Evolutionary conservation across 2,113 vertebrate species (phyloP).

Genomic region (Syrmaticus mikado): DNA sequence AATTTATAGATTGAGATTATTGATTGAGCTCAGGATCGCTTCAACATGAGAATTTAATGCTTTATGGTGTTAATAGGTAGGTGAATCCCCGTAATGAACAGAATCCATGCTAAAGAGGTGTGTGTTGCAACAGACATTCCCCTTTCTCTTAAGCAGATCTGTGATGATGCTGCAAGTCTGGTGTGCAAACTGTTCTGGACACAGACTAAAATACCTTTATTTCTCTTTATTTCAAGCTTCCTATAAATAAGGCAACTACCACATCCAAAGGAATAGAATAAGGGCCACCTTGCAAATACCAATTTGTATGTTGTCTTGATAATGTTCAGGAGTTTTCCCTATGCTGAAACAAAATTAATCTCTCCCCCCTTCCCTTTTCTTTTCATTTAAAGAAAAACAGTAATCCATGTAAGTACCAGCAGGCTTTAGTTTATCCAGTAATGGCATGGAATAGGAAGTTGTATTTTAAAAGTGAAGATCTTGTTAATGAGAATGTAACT

Average conservation of each 20-base stretch:
- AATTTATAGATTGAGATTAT: not conserved
- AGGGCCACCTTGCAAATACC: not conserved
- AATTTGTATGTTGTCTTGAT: not conserved
- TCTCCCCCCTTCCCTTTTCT: not conserved
- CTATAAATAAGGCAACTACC: not conserved
- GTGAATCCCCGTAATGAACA: not conserved
- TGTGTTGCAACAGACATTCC: not conserved
- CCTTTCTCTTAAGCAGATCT: not conserved
- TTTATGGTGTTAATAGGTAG: not conserved
- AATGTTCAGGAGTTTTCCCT: not conserved
- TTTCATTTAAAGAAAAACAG: not conserved
- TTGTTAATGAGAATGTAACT: not conserved
- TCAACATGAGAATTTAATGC: not conserved
- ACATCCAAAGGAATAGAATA: not conserved
- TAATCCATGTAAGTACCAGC: not conserved
- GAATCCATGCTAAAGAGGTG: not conserved
- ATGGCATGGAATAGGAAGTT: not conserved
- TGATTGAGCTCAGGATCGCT: not conserved
- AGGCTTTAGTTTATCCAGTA: not conserved
- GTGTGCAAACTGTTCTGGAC: not conserved
- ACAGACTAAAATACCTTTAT: not conserved
- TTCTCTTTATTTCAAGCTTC: not conserved
- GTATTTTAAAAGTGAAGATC: not conserved
- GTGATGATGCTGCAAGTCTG: not conserved
- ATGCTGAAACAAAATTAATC: not conserved